A percentile compares a stretch with the other conserved stretches of the same genome.
Evolutionary conservation across 2,888 invertebrate genomes (phyloP).

Genomic region (Volucella inflata): DNA sequence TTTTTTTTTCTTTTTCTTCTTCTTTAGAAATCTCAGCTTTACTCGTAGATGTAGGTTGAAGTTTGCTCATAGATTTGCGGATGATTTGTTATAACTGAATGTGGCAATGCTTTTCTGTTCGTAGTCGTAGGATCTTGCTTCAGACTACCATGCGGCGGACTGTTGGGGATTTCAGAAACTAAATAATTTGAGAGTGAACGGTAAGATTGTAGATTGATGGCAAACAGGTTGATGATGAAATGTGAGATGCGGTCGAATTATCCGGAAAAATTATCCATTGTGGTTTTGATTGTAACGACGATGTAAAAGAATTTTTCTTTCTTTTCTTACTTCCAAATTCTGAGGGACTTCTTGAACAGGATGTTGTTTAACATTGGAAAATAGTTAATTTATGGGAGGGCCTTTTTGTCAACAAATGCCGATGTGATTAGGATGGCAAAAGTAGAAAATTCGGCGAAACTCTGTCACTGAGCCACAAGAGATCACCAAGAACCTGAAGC

Average conservation of each 20-base stretch:
- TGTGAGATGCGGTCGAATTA: not conserved
- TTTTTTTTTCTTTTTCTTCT: not conserved
- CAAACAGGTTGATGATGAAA: constrained; percentile 1
- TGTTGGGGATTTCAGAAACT: constrained; percentile 44
- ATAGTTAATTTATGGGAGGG: no score
- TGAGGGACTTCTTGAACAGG: no score
- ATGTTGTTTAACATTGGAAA: no score
- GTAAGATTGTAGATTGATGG: not conserved
- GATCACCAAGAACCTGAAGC: no score
- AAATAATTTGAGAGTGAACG: constrained; percentile 31
- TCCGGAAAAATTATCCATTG: no score
- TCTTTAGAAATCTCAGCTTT: constrained; percentile 38
- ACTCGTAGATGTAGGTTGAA: constrained; percentile 6
- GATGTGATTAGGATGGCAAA: no score
- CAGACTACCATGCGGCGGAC: constrained; percentile 28
- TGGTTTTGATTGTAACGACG: no score
- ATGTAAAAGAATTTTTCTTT: no score
- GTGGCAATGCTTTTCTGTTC: constrained; percentile 7
- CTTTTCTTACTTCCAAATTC: no score
- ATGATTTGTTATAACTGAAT: constrained; percentile 45
- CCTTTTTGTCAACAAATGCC: no score
- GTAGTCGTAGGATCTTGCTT: not conserved
- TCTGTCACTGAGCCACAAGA: no score
- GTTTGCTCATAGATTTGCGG: constrained; percentile 45
- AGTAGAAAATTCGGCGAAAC: no score